Conservation (phyloP, 1,140 invertebrate genomes). For the Bombyx mandarina region DNA sequence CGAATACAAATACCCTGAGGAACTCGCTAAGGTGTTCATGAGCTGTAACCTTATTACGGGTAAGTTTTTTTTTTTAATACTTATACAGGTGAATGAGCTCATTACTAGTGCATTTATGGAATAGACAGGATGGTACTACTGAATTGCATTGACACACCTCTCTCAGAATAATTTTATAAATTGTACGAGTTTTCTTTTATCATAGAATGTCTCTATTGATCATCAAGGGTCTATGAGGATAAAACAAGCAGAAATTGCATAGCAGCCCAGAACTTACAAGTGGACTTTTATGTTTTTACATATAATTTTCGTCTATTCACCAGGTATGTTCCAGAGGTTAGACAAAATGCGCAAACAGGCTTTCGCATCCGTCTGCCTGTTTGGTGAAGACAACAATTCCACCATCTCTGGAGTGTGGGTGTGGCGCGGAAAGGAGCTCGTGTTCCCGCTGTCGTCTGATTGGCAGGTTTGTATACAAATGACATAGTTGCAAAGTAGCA, state of each 20-base stretch:
- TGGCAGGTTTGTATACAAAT: constrained; percentile 76
- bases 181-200: no score
- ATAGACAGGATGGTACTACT: no score
- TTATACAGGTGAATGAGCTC: neutral
- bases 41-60: constrained; percentile 94
- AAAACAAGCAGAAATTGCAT: no score
- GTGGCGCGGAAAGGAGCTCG: constrained; percentile 96
- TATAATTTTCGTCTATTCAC: neutral
- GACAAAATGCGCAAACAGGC: constrained; percentile 98
- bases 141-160: no score
- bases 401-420: constrained; percentile 97
- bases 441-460: constrained; percentile 89
- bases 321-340: constrained; percentile 95
- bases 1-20: neutral
- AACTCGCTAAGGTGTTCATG: constrained; percentile 88
- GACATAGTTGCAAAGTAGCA: no score
- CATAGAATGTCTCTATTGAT: no score
- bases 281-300: no score
- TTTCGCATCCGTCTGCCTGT: constrained; percentile 94
- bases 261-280: no score
- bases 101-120: no score
- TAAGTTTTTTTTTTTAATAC: constrained; percentile 38
- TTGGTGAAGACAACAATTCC: constrained; percentile 93
- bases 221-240: no score
- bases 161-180: no score